phyloP scores from a whole-genome alignment of 2,888 invertebrate genomes.

The Lapara coniferarum region DNA sequence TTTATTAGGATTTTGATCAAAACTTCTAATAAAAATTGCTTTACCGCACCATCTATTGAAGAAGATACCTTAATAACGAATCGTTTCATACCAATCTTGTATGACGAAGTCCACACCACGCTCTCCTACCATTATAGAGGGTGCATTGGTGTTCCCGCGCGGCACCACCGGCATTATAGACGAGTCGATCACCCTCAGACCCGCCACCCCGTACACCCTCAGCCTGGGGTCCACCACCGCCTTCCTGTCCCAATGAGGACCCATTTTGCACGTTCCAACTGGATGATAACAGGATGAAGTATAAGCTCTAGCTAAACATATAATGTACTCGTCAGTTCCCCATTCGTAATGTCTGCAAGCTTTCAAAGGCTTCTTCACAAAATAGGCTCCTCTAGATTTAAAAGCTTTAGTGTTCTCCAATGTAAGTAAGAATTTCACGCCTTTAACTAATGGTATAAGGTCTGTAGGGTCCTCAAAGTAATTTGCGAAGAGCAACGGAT shows the following conservation, averaged over 20 bases:
- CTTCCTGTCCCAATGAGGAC: slow-evolving; percentile 77
- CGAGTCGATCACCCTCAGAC: slow-evolving; percentile 88
- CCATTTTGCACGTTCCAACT: slow-evolving; percentile 75
- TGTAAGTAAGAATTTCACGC: slow-evolving; percentile 81
- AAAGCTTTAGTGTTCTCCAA: slow-evolving; percentile 84
- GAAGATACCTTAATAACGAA: background rate
- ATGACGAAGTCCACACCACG: slow-evolving; percentile 56
- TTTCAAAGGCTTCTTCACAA: slow-evolving; percentile 79
- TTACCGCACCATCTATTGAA: background rate
- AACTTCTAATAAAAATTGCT: no score
- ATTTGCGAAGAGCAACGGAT: slow-evolving; percentile 87
- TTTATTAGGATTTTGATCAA: no score
- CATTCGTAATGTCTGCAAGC: slow-evolving; percentile 84
- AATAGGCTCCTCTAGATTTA: slow-evolving; percentile 77
- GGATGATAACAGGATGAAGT: slow-evolving; percentile 78
- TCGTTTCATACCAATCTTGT: slow-evolving; percentile 51
- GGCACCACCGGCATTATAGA: slow-evolving; percentile 91
- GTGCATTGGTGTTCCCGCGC: slow-evolving; percentile 92
- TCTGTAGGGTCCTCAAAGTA: slow-evolving; percentile 85
- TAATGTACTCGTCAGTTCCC: slow-evolving; percentile 85
- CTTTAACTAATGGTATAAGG: slow-evolving; percentile 82
- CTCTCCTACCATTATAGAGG: slow-evolving; percentile 91
- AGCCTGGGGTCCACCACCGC: slow-evolving; percentile 88
- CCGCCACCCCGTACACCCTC: slow-evolving; percentile 84
- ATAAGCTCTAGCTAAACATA: slow-evolving; percentile 84